Conservation (phyloP, 2,888 invertebrate species). For the Archaeoteleia sp. region DNA sequence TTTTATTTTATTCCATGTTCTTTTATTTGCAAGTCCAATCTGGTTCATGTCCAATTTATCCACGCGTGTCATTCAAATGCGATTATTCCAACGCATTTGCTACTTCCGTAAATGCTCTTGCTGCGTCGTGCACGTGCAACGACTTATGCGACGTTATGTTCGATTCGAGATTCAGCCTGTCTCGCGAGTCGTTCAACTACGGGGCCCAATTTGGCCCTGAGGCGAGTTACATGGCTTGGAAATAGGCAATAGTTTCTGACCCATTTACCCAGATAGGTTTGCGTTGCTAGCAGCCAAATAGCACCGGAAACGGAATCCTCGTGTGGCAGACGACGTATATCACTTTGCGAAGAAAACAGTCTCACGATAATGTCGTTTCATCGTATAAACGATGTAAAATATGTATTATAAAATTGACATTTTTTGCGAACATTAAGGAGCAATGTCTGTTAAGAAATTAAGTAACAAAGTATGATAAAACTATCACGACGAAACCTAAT, state of each 20-base stretch:
- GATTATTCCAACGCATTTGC: constrained; percentile 52
- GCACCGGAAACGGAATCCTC: constrained; percentile 37
- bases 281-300: constrained; percentile 35
- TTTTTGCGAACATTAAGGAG: too few species aligned
- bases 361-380: constrained; percentile 17
- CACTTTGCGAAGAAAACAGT: constrained; percentile 19
- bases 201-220: constrained; percentile 61
- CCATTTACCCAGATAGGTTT: constrained; percentile 68
- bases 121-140: constrained; percentile 8
- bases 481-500: too few species aligned
- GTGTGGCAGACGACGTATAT: constrained; percentile 38
- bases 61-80: constrained; percentile 33
- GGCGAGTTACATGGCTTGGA: constrained; percentile 68
- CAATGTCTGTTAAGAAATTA: too few species aligned
- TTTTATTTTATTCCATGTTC: not conserved
- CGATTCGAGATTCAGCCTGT: constrained; percentile 22
- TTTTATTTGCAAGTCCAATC: not conserved
- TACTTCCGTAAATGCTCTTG: constrained; percentile 24
- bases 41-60: constrained; percentile 20
- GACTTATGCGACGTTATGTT: constrained; percentile 22
- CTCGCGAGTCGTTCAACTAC: constrained; percentile 46
- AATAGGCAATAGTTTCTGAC: constrained; percentile 70
- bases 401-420: too few species aligned
- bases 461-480: too few species aligned
- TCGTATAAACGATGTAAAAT: constrained; percentile 5